These are phyloP conservation scores for Argya squamiceps DNA, from an alignment of 2,797 vertebrate genomes.

Conservation along the genomic window DNA sequence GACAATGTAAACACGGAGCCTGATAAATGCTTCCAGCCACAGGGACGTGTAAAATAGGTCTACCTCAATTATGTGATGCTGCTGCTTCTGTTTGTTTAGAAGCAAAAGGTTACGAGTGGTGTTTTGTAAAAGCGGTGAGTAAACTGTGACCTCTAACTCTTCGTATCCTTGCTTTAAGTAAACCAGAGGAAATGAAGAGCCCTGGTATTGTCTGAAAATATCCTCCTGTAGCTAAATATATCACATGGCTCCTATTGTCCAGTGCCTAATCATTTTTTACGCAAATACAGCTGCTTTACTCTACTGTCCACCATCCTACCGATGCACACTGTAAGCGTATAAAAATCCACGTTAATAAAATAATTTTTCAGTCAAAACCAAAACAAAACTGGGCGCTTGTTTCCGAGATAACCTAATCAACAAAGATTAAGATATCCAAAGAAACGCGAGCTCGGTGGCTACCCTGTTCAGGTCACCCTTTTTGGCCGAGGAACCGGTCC, in stretches of 20 bases:
- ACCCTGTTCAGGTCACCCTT: background rate
- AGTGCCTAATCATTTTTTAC: conserved; percentile 24
- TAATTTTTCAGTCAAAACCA: background rate
- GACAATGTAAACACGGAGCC: background rate
- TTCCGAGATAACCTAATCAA: background rate
- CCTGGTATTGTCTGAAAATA: conserved; percentile 74
- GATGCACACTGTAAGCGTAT: background rate
- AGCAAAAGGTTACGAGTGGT: conserved; percentile 33
- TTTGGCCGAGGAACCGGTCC: background rate
- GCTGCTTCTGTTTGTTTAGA: conserved; percentile 42
- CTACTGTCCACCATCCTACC: background rate
- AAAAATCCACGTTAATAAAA: background rate
- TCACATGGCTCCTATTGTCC: conserved; percentile 6
- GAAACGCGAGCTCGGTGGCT: background rate
- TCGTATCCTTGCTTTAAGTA: conserved; percentile 69
- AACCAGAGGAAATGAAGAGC: conserved; percentile 75
- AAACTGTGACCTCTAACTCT: conserved; percentile 70
- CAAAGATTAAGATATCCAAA: background rate
- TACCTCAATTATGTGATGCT: background rate
- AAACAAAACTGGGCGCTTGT: background rate
- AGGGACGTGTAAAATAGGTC: conserved; percentile 11
- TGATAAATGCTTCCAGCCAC: background rate
- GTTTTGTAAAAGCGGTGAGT: conserved; percentile 48
- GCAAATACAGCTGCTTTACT: conserved; percentile 37
- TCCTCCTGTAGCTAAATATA: conserved; percentile 68